Conservation (phyloP, 2,113 vertebrate species). For the Daubentonia madagascariensis region DNA sequence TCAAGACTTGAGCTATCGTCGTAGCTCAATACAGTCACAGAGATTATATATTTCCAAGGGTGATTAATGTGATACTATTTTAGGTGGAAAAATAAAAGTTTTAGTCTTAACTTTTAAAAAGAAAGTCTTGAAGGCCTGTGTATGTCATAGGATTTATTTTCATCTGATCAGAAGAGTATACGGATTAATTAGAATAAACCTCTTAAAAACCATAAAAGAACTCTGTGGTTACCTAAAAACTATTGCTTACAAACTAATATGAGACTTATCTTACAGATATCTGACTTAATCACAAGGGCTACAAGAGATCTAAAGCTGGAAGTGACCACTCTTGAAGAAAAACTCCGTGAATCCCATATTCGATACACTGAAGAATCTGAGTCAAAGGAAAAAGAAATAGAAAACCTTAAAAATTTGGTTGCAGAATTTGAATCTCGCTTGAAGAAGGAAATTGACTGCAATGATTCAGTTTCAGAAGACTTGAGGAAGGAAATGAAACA, state of each 20-base stretch:
- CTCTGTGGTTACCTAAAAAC: background rate
- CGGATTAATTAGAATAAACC: constrained; percentile 16
- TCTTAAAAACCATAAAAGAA: background rate
- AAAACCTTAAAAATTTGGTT: constrained; percentile 78
- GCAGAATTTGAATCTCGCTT: constrained; percentile 82
- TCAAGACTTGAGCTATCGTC: background rate
- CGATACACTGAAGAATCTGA: constrained; percentile 79
- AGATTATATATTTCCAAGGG: background rate
- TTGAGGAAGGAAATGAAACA: constrained; percentile 83
- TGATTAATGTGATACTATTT: background rate
- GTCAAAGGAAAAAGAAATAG: constrained; percentile 82
- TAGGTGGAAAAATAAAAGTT: constrained; percentile 31
- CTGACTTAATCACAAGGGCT: constrained; percentile 81
- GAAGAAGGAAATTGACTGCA: constrained; percentile 81
- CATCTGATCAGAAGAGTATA: background rate
- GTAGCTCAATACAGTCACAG: background rate
- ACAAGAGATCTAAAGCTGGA: constrained; percentile 82
- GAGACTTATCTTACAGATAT: constrained; percentile 80
- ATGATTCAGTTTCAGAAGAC: constrained; percentile 75
- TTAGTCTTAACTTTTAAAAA: constrained; percentile 39
- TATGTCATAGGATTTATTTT: constrained; percentile 16
- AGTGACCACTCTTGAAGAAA: constrained; percentile 80
- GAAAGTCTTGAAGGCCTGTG: background rate
- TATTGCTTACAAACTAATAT: background rate
- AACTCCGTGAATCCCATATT: constrained; percentile 76